Base-by-base conservation (phyloP, 2,888 invertebrate genomes). In the Atrina japonica region DNA sequence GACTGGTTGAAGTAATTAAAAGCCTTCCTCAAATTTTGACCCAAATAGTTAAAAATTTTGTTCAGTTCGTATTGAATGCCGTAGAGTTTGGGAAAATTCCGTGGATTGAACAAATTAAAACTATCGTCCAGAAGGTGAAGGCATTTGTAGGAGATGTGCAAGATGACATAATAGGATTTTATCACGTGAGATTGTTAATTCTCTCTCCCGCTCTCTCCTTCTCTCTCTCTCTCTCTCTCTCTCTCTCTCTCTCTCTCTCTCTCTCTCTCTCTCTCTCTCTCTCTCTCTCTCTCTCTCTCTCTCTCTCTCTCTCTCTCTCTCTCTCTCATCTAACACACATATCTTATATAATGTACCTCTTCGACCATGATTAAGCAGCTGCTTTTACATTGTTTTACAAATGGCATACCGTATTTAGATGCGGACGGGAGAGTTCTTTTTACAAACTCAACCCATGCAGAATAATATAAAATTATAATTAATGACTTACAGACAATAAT, bases 151-250 rank as follows among this genome's bases (percentile, higher is more conserved):
- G 27, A 11, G 72, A 72, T 21, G 25, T 72, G 2, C 61, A 72
- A 18, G 63, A 50, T 1, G 72, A 72, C 45, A 41, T 63, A 1
- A 56, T 67, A 41, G 63, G 40, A 27, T 72, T 72, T 29, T 72
- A 72, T 53, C 65, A 72, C 43, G 72, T 72, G 50, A 50, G 72
- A 49, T 47, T 27, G 27, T 27, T 18, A 43, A 11, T 35, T 35
- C n/a, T n/a, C n/a, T n/a, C n/a, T n/a, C n/a, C n/a, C n/a, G n/a
- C n/a, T n/a, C n/a, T n/a, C n/a, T n/a, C n/a, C n/a, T n/a, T 23
- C 3, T 5, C 2, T 16, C 9, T 45, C 21, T 40, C 6, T 35
- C 35, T 35, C 11, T 35, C 11, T 11, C 6, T 35, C 11, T 35
- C 5, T 7, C 5, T 35, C 5, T 35, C 11, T 35, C 6, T 5